Conservation (phyloP, 1,140 invertebrate species). For the Drosophila carrolli region DNA sequence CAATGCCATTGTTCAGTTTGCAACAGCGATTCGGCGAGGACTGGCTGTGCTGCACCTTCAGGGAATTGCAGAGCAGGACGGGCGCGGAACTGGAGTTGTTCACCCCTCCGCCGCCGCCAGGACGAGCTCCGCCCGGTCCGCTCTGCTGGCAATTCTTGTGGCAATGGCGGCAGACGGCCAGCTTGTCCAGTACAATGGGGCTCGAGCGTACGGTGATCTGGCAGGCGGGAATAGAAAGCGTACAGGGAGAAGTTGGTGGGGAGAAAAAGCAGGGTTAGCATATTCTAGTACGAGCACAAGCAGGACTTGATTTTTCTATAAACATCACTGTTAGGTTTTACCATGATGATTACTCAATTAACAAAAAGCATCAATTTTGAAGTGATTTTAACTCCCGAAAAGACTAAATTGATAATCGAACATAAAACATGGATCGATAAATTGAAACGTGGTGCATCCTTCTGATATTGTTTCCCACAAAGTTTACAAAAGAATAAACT, state of each 20-base stretch:
- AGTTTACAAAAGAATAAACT: too few species aligned
- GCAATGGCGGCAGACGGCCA: slow-evolving; percentile 89
- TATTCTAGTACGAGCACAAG: neutral
- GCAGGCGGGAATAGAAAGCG: neutral
- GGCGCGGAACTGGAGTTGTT: slow-evolving; percentile 28
- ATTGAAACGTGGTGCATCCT: too few species aligned
- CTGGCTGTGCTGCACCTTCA: slow-evolving; percentile 84
- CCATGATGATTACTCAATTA: neutral
- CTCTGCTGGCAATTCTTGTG: slow-evolving; percentile 88
- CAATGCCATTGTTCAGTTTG: slow-evolving; percentile 64
- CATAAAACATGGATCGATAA: too few species aligned
- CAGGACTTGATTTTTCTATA: neutral
- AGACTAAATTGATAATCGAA: too few species aligned
- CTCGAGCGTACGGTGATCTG: slow-evolving; percentile 90
- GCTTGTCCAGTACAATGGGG: slow-evolving; percentile 87
- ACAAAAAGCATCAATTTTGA: too few species aligned
- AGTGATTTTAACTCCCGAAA: too few species aligned
- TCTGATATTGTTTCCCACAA: too few species aligned
- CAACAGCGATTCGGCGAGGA: slow-evolving; percentile 84
- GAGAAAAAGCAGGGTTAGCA: slow-evolving; percentile 37
- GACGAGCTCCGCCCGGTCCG: slow-evolving; percentile 10
- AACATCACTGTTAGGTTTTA: neutral
- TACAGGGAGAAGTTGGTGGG: neutral
- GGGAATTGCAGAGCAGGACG: slow-evolving; percentile 74
- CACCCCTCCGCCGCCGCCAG: slow-evolving; percentile 5